Conservation (phyloP, 2,113 vertebrate species). For the Jacana jacana region DNA sequence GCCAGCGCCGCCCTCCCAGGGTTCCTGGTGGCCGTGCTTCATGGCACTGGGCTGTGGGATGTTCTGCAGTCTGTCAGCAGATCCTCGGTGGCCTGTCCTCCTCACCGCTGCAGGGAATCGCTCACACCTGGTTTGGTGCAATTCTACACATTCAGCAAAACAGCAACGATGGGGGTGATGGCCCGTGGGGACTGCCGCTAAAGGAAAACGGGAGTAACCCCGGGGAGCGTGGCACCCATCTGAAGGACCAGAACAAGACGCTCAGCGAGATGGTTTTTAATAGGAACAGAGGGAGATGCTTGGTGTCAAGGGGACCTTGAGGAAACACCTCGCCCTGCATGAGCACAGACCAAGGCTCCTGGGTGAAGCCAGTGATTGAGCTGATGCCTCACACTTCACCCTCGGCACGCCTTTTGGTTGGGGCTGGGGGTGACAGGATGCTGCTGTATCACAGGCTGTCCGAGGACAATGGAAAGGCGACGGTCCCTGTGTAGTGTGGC, state of each 20-base stretch:
- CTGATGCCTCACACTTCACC: rapidly evolving
- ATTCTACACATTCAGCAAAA: neutral
- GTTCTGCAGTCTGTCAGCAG: neutral
- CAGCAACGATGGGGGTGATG: rapidly evolving
- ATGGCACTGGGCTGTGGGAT: neutral
- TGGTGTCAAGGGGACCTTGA: neutral
- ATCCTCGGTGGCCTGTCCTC: neutral
- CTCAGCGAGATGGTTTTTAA: neutral
- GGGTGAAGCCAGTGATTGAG: neutral
- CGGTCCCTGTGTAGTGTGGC: rapidly evolving
- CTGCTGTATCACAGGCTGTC: neutral
- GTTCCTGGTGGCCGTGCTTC: neutral
- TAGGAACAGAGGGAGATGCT: rapidly evolving
- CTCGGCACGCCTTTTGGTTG: rapidly evolving
- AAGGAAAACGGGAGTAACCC: neutral
- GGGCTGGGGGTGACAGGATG: neutral
- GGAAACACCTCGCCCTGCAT: rapidly evolving
- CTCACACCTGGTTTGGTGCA: neutral
- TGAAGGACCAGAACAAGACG: neutral
- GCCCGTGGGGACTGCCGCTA: neutral
- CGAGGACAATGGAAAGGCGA: neutral
- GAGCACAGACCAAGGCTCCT: rapidly evolving
- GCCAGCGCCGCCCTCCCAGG: neutral
- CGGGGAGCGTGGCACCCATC: neutral
- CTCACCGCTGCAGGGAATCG: neutral